Evolutionary conservation across 1,140 invertebrate species (phyloP), one percentile per base, ranked within the genome.

Genomic region (Cecropterus lyciades): DNA sequence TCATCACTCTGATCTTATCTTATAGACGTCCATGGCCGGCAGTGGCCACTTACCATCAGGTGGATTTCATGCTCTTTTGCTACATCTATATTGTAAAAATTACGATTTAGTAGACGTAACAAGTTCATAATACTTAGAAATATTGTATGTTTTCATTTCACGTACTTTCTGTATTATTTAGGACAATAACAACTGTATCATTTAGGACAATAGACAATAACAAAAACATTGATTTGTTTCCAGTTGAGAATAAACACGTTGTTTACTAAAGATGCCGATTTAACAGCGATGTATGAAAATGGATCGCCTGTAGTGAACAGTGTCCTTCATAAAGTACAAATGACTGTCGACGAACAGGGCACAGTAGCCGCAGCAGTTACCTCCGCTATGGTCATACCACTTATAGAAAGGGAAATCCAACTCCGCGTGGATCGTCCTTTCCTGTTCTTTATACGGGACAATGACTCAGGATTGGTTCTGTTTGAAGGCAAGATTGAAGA

Each of bases 341-440:
- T 97, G 71, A 92, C 95, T 63, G 94, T 97, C 0, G 95, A 96
- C 73, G 96, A 97, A 85, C 80, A 94, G 55, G 96, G 96, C 11
- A 96, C 94, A 20, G 90, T 94, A 42, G 96, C 96, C 13, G 93
- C 95, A 14, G 95, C 95, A 8, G 94, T 94, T 1, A 95, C 95
- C 46, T 93, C 94, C 79, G 93, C 88, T 0, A 77, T 92, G 68
- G 90, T 95, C 4, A 91, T 95, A 59, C 94, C 95, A 2, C 80
- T 95, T 9, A 95, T 95, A 83, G 93, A 80, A 13, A 77, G 78
- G 17, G 77, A 73, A 4, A 74, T 89, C 2, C 71, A 78, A 42
- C 56, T 91, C 7, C 70, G 69, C 5, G 94, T 94, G 4, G 93
- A 97, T 76, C 94, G 94, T 68, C 96, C 96, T 1, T 97, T 97